A percentile compares a stretch with the other conserved stretches of the same genome.
These are phyloP conservation scores for Chelidonichthys spinosus DNA, from an alignment of 2,797 vertebrate species.

Conservation along the genomic window DNA sequence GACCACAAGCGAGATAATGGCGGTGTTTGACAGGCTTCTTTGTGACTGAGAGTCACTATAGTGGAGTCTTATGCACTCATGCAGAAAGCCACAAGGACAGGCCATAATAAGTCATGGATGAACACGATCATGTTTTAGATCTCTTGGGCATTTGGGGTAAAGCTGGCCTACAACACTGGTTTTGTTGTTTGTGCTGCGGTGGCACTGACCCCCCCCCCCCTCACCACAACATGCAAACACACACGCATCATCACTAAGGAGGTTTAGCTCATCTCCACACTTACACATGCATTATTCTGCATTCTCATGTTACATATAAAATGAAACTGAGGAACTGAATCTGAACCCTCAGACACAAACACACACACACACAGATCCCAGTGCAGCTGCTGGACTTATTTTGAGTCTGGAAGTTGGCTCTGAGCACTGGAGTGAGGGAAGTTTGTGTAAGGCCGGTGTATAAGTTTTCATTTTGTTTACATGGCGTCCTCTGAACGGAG, in stretches of 20 bases:
- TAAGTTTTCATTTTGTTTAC: constrained; percentile 72
- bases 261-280: background rate
- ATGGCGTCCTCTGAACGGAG: constrained; percentile 52
- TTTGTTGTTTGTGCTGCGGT: constrained; percentile 19
- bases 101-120: constrained; percentile 27
- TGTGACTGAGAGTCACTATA: constrained; percentile 13
- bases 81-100: constrained; percentile 36
- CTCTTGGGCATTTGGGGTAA: background rate
- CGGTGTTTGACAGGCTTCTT: constrained; percentile 38
- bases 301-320: constrained; percentile 9
- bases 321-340: background rate
- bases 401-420: constrained; percentile 58
- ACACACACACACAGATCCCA: constrained; percentile 16
- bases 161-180: background rate
- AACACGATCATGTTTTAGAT: constrained; percentile 34
- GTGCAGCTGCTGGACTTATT: constrained; percentile 71
- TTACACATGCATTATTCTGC: background rate
- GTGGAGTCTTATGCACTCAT: constrained; percentile 12
- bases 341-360: background rate
- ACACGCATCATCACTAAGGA: background rate
- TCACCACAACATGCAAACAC: background rate
- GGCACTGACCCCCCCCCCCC: background rate
- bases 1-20: constrained; percentile 45
- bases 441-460: constrained; percentile 42
- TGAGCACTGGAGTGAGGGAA: constrained; percentile 21